phyloP scores from a whole-genome alignment of 2,888 invertebrate species.

The Nephrocerus scutellatus region DNA sequence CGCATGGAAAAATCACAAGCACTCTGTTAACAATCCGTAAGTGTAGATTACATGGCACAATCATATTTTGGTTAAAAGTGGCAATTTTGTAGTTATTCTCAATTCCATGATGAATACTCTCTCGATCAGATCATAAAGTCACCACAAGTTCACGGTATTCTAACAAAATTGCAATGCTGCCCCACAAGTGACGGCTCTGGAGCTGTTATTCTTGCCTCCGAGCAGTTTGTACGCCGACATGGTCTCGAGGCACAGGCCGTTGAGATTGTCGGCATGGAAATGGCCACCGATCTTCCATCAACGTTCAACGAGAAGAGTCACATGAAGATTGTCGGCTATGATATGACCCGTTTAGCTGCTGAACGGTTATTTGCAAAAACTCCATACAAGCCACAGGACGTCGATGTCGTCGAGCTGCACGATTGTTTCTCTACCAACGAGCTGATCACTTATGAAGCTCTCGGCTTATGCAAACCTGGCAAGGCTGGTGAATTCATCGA shows the following conservation, averaged over 20 bases:
- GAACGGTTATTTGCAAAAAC: constrained; percentile 68
- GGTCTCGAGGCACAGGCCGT: constrained; percentile 81
- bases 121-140: constrained; percentile 85
- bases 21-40: constrained; percentile 91
- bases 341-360: constrained; percentile 84
- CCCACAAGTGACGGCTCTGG: constrained; percentile 98
- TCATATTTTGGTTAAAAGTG: too few relatives aligned
- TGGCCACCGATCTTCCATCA: constrained; percentile 85
- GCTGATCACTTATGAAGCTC: constrained; percentile 92
- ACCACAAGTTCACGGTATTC: constrained; percentile 79
- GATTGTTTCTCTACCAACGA: constrained; percentile 99
- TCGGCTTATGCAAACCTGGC: constrained; percentile 84
- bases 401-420: constrained; percentile 92
- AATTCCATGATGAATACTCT: constrained; percentile 86
- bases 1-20: constrained; percentile 95
- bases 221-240: constrained; percentile 79
- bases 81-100: constrained; percentile 74
- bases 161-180: constrained; percentile 96
- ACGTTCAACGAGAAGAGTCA: constrained; percentile 59
- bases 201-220: constrained; percentile 84
- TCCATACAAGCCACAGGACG: constrained; percentile 67
- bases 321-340: constrained; percentile 66
- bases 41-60: too few relatives aligned
- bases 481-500: constrained; percentile 90
- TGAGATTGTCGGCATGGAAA: constrained; percentile 94